Evolutionary conservation across 92 coral and sea anemone genomes (phyloP).

Genomic region (Parazoanthus atlanticus): DNA sequence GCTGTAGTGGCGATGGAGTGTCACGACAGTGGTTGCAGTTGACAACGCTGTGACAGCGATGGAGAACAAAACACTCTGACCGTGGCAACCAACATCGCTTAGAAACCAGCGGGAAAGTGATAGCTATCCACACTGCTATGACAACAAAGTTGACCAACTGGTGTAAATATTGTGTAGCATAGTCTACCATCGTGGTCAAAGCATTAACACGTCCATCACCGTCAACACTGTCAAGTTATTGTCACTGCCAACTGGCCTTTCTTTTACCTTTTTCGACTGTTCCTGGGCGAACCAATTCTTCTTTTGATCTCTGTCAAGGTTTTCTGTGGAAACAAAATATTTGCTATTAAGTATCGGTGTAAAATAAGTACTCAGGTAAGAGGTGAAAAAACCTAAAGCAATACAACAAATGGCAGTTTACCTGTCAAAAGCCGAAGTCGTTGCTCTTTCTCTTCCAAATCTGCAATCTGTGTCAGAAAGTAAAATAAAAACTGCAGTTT

Average conservation of each 20-base stretch:
- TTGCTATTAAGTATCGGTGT: background rate
- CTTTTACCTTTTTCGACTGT: conserved; percentile 89
- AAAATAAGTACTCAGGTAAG: background rate
- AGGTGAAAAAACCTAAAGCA: background rate
- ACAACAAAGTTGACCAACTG: too few relatives aligned
- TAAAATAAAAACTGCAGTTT: background rate
- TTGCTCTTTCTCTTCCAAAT: conserved; percentile 88
- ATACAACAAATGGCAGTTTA: conserved; percentile 4
- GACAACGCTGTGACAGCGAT: too few relatives aligned
- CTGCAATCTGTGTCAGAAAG: conserved; percentile 69
- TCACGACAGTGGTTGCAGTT: too few relatives aligned
- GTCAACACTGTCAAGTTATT: background rate
- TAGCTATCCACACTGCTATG: too few relatives aligned
- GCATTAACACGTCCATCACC: background rate
- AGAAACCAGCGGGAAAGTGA: too few relatives aligned
- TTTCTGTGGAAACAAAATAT: conserved; percentile 51
- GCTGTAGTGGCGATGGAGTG: too few relatives aligned
- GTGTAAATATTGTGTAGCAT: background rate
- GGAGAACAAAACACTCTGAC: too few relatives aligned
- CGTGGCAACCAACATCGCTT: too few relatives aligned
- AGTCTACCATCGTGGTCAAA: background rate
- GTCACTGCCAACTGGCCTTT: background rate
- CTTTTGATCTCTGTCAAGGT: conserved; percentile 92
- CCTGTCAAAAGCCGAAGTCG: conserved; percentile 89
- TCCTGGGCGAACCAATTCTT: conserved; percentile 86